These are phyloP conservation scores for Manis crassicaudata DNA, from an alignment of 2,797 vertebrate species.

Conservation along the genomic window DNA sequence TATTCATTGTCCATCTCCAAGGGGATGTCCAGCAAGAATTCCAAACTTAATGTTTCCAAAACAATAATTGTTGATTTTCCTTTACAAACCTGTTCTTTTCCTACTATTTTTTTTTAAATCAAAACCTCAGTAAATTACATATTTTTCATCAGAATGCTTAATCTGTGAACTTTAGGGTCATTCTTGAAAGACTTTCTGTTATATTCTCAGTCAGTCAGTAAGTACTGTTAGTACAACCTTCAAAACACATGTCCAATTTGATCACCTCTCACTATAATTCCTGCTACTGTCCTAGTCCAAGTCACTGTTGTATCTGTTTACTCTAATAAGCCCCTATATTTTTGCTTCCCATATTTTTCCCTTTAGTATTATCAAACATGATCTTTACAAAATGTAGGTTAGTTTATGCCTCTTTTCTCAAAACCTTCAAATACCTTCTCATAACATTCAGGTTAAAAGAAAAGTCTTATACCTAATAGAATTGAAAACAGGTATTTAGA, in stretches of 20 bases:
- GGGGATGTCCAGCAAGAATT: neutral
- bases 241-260: neutral
- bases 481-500: neutral
- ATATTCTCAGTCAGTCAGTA: neutral
- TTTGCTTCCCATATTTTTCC: neutral
- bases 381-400: neutral
- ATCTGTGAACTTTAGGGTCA: neutral
- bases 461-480: neutral
- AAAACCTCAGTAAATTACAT: neutral
- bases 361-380: neutral
- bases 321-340: neutral
- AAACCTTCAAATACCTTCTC: neutral
- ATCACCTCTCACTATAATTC: neutral
- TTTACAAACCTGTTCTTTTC: slow-evolving; percentile 49
- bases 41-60: slow-evolving; percentile 43
- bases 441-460: slow-evolving; percentile 5
- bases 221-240: neutral
- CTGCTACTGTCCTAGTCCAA: neutral
- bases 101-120: neutral
- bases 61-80: neutral
- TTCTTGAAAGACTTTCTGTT: neutral
- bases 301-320: neutral
- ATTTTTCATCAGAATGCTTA: neutral
- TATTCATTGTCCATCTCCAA: neutral
- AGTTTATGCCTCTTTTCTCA: neutral